Evolutionary conservation across 2,113 vertebrate genomes (phyloP).

Genomic region (Catagonus wagneri): DNA sequence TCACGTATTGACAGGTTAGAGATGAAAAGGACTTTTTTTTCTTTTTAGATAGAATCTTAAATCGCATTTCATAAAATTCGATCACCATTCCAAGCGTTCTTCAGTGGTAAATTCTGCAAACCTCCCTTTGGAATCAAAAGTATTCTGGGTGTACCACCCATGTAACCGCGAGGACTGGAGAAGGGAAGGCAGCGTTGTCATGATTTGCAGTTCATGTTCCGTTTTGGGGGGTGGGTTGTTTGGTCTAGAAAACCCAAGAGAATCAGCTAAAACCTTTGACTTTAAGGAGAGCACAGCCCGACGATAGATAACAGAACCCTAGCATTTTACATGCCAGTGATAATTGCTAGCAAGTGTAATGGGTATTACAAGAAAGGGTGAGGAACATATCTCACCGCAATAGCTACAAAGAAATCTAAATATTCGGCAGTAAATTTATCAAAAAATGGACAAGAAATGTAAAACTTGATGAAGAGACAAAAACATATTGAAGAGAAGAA

Average conservation of each 20-base stretch:
- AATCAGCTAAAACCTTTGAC: not conserved
- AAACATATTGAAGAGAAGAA: not conserved
- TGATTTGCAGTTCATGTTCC: not conserved
- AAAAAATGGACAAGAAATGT: not conserved
- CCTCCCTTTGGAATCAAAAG: not conserved
- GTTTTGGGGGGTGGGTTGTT: not conserved
- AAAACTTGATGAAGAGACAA: not conserved
- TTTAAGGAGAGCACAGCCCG: not conserved
- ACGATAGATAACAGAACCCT: not conserved
- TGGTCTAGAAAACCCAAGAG: not conserved
- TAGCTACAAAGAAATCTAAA: not conserved
- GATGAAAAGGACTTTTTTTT: not conserved
- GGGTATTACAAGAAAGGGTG: not conserved
- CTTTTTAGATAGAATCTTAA: not conserved
- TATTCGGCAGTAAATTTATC: not conserved
- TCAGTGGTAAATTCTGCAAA: not conserved
- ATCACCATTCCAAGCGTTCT: not conserved
- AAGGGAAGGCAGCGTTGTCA: not conserved
- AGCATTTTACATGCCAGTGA: not conserved
- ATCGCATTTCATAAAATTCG: not conserved
- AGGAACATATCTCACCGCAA: not conserved
- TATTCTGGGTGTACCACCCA: not conserved
- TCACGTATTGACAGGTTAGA: not conserved
- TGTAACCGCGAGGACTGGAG: not conserved
- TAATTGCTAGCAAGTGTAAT: not conserved